Conservation (phyloP, 2,888 invertebrate genomes). For the Athrips mouffetella region DNA sequence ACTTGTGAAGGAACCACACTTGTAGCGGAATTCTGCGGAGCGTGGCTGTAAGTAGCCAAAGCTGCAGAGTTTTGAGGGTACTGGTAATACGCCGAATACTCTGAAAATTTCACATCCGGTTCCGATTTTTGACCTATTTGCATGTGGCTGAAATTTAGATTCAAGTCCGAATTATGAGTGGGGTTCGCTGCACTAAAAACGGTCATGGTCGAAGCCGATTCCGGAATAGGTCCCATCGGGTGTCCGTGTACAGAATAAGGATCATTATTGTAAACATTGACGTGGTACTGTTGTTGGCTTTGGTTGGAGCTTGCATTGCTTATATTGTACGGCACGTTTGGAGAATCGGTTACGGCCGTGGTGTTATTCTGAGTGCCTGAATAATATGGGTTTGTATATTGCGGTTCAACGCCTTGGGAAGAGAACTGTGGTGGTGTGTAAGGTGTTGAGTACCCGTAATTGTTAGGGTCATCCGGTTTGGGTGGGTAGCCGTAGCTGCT, state of each 20-base stretch:
- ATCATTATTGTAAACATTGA: constrained; percentile 29
- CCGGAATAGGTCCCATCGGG: constrained; percentile 40
- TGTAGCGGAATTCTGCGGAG: constrained; percentile 45
- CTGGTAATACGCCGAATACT: constrained; percentile 59
- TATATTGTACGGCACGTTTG: constrained; percentile 33
- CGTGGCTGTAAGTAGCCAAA: constrained; percentile 55
- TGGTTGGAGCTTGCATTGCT: constrained; percentile 16
- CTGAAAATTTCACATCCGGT: constrained; percentile 47
- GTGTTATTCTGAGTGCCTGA: constrained; percentile 50
- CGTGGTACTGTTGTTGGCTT: constrained; percentile 20
- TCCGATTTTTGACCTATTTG: constrained; percentile 51
- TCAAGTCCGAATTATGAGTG: constrained; percentile 45
- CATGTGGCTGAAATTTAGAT: constrained; percentile 58
- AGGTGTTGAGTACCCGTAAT: constrained; percentile 49
- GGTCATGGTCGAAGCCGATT: constrained; percentile 33
- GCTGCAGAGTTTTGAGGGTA: constrained; percentile 53
- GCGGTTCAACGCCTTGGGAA: constrained; percentile 43
- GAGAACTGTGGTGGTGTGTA: constrained; percentile 61
- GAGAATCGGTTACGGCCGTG: constrained; percentile 54
- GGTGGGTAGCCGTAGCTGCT: constrained; percentile 44
- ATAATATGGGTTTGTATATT: constrained; percentile 57
- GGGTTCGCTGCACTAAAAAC: constrained; percentile 35
- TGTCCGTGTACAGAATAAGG: constrained; percentile 29
- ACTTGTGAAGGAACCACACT: constrained; percentile 46
- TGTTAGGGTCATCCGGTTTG: constrained; percentile 54